Percentiles rank a stretch among this genome's conserved stretches.
These are phyloP conservation scores for Aphelenchoides avenae DNA, from an alignment of 1,140 invertebrate species.

Conservation along the genomic window DNA sequence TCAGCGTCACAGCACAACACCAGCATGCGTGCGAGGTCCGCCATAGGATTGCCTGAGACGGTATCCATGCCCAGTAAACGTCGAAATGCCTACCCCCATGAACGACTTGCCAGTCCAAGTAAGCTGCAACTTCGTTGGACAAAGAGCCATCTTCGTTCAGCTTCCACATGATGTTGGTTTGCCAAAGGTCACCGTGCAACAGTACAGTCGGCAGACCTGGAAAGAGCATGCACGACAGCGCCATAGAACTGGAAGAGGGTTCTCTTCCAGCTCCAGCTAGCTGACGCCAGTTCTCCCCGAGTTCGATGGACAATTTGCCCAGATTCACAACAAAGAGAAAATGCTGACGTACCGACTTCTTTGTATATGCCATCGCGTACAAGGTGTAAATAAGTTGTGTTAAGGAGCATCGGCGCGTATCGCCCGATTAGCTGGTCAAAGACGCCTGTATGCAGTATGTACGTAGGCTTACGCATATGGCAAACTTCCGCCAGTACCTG, in stretches of 20 bases:
- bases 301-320: neutral
- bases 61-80: neutral
- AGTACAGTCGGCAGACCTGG: neutral
- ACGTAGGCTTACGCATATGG: too few species aligned
- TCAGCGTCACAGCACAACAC: constrained; percentile 18
- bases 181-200: constrained; percentile 1
- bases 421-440: too few species aligned
- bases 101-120: constrained; percentile 20
- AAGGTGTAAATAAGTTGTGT: too few species aligned
- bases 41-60: constrained; percentile 3
- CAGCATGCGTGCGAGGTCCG: constrained; percentile 15
- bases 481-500: neutral
- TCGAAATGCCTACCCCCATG: neutral
- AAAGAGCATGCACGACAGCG: neutral
- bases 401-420: too few species aligned
- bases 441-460: too few species aligned
- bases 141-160: constrained; percentile 2
- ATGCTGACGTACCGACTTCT: too few species aligned
- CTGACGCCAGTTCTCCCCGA: neutral
- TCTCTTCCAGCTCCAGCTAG: neutral
- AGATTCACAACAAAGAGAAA: too few species aligned
- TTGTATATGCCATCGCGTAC: too few species aligned
- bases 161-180: constrained; percentile 17
- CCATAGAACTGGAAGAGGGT: neutral
- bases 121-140: neutral